Base-by-base conservation (phyloP, 2,113 vertebrate species). In the Mandrillus leucophaeus region DNA sequence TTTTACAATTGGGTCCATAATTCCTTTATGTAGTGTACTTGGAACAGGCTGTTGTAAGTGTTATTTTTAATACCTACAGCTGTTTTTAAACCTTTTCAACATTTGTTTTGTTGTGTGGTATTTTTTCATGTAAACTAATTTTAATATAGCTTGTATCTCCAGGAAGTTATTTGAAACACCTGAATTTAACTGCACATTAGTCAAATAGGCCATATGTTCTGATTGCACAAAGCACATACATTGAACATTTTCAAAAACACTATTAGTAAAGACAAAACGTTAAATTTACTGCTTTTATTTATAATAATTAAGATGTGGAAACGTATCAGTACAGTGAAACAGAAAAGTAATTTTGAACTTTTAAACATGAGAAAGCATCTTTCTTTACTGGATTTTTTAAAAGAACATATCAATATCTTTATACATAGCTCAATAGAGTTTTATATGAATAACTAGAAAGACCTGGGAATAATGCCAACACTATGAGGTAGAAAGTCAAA, bases 21-120 rank as follows among this genome's bases (percentile, higher is more conserved):
- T 66, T 40, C 30, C 20, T 76, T 93, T 97, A 97, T 97, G 96
- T 96, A 97, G 82, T 97, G 59, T 96, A 97, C 55, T 78, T 84
- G 75, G 43, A 82, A 35, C 48, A 93, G n/a, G 40, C 12, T 66
- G 6, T 55, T 81, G 4, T 85, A n/a, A 57, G 32, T 76, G 83
- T 92, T 94, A 73, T 52, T 87, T 88, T 93, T 76, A 97, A 97
- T 93, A 82, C 32, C 14, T 94, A 66, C 30, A 88, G 48, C 38
- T 94, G 57, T 76, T 45, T 80, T 52, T 57, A 90, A 80, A 70
- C 16, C 76, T n/a, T 88, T 57, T 85, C 38, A 70, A 57, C 23
- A 80, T 70, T 76, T 81, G 8, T 89, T 86, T 80, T 35, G 30
- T 68, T 87, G 10, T 88, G 30, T 89, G 85, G 18, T 38, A 52